Percentiles rank a stretch among this genome's conserved stretches.
Evolutionary conservation across 2,113 vertebrate species (phyloP).

Genomic region (Thunnus thynnus): DNA sequence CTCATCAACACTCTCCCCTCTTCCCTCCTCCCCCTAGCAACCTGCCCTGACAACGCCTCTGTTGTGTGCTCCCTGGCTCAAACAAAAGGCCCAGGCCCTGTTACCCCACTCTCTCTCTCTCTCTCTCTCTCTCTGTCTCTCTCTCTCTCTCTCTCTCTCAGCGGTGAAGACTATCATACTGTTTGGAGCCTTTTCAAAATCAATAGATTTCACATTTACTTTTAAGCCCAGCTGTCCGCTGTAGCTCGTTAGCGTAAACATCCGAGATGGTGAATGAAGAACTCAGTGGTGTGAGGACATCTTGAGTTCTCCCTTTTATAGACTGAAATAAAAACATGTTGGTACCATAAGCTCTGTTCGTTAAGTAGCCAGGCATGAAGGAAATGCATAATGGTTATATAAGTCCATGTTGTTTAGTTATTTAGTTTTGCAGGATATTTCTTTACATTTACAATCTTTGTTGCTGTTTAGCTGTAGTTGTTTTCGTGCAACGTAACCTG

Average conservation of each 20-base stretch:
- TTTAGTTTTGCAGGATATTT: neutral
- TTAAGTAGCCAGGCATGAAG: neutral
- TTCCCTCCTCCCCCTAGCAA: slow-evolving; percentile 71
- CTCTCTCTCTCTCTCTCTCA: slow-evolving; percentile 30
- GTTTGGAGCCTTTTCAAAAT: slow-evolving; percentile 65
- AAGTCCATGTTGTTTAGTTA: too few species aligned
- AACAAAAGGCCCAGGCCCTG: slow-evolving; percentile 74
- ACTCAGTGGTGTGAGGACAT: neutral
- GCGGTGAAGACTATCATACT: slow-evolving; percentile 22
- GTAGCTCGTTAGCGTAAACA: slow-evolving; percentile 30
- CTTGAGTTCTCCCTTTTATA: neutral
- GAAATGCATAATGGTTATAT: too few species aligned
- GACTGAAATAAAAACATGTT: neutral
- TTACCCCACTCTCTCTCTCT: slow-evolving; percentile 33
- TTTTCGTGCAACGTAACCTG: too few species aligned
- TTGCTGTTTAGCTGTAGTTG: too few species aligned
- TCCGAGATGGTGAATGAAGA: slow-evolving; percentile 5
- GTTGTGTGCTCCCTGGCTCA: slow-evolving; percentile 77
- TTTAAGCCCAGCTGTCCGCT: slow-evolving; percentile 44
- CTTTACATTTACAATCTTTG: neutral
- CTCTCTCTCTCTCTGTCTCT: neutral
- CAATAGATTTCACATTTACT: slow-evolving; percentile 64
- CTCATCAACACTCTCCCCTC: slow-evolving; percentile 72
- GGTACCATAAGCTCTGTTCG: accelerated
- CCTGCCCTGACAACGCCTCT: slow-evolving; percentile 81